These are phyloP conservation scores for Apamea crenata DNA, from an alignment of 2,888 invertebrate species.

Conservation along the genomic window DNA sequence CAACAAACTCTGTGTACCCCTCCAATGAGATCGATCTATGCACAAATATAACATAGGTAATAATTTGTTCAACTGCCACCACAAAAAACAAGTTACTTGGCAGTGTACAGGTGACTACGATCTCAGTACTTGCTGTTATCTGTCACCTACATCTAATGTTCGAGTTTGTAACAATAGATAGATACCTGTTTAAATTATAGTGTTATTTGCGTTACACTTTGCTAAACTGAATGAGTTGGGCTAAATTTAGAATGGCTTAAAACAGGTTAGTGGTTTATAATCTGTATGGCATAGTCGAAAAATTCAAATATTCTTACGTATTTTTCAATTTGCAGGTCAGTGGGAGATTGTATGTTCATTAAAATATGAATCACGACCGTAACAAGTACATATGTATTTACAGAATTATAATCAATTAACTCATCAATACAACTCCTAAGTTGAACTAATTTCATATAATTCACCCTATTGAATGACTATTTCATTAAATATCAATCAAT, in stretches of 20 bases:
- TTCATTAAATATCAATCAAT: too few species aligned
- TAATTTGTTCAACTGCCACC: background rate
- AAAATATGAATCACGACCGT: too few species aligned
- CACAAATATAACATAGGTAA: background rate
- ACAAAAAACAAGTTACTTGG: conserved; percentile 14
- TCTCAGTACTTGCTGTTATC: conserved; percentile 27
- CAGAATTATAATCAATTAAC: too few species aligned
- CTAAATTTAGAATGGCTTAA: conserved; percentile 1
- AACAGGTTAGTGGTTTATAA: background rate
- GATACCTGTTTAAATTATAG: conserved; percentile 43
- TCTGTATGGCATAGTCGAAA: too few species aligned
- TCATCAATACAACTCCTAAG: too few species aligned
- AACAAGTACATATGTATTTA: too few species aligned
- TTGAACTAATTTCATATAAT: too few species aligned
- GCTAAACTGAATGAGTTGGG: conserved; percentile 12
- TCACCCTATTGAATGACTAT: too few species aligned
- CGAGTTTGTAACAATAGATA: conserved; percentile 38
- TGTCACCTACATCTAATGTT: conserved; percentile 49
- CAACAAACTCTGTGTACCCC: too few species aligned
- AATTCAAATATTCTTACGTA: too few species aligned
- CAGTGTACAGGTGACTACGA: conserved; percentile 25
- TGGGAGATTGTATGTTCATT: too few species aligned
- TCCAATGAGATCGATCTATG: background rate
- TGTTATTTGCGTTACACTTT: conserved; percentile 38
- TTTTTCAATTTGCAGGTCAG: too few species aligned